Evolutionary conservation across 92 coral and sea anemone genomes (phyloP).

Genomic region (Blastomussa wellsi): DNA sequence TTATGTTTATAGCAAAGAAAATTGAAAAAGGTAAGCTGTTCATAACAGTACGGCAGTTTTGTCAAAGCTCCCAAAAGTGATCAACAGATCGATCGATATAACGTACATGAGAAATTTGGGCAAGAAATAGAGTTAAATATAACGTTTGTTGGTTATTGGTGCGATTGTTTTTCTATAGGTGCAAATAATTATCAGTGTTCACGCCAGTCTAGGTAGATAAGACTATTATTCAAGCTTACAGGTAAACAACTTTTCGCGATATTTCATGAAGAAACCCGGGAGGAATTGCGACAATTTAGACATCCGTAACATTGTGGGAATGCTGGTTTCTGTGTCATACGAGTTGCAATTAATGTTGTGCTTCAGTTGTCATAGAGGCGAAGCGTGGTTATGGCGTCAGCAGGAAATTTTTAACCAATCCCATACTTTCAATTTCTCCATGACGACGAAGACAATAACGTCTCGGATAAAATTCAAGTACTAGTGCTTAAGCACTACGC

Average conservation of each 20-base stretch:
- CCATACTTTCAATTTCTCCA: neutral
- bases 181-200: neutral
- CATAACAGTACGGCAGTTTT: neutral
- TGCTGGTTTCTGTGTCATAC: neutral
- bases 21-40: no score
- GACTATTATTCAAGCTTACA: slow-evolving; percentile 7
- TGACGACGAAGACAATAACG: neutral
- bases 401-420: slow-evolving; percentile 4
- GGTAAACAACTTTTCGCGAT: neutral
- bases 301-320: neutral
- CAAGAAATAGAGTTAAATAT: neutral
- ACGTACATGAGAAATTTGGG: neutral
- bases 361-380: neutral
- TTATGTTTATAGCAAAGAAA: neutral
- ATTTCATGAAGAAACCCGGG: neutral
- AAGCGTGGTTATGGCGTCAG: slow-evolving; percentile 6
- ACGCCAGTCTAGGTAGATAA: neutral
- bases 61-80: neutral
- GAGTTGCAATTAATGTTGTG: neutral
- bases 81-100: neutral
- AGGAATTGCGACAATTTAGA: neutral
- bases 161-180: neutral
- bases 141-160: neutral
- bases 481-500: neutral
- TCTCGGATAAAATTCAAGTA: neutral